Conservation (phyloP, 2,888 invertebrate species). For the Drosophila paracracens region DNA sequence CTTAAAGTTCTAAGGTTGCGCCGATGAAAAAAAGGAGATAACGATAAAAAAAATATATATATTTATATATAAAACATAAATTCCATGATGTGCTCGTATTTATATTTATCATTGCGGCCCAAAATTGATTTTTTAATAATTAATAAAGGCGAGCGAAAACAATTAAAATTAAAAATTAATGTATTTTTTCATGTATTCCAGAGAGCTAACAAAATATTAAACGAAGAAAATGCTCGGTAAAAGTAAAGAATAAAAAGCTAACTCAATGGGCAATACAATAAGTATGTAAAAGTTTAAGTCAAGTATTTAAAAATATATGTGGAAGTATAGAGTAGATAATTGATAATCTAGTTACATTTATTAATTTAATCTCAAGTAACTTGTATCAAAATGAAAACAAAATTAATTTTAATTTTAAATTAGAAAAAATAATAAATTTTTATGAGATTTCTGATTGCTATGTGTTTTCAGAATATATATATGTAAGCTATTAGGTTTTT, state of each 20-base stretch:
- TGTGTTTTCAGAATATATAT: neutral
- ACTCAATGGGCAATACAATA: neutral
- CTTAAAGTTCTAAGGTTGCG: conserved; percentile 72
- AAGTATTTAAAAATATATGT: neutral
- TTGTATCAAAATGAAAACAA: too few relatives aligned
- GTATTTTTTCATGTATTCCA: neutral
- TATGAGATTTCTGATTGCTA: too few relatives aligned
- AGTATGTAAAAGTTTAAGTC: neutral
- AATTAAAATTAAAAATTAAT: conserved; percentile 45
- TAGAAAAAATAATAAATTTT: too few relatives aligned
- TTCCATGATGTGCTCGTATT: conserved; percentile 4
- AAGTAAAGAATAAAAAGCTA: neutral
- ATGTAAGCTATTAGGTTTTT: neutral
- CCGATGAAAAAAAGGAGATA: conserved; percentile 53
- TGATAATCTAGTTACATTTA: neutral
- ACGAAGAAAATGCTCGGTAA: neutral
- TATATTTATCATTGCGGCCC: neutral
- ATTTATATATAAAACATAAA: conserved; percentile 10
- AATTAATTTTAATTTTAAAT: too few relatives aligned
- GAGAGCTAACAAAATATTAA: neutral
- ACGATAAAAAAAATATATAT: conserved; percentile 27
- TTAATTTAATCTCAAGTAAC: neutral
- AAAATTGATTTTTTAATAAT: conserved; percentile 57
- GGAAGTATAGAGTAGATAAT: neutral
- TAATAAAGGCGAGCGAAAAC: conserved; percentile 21